Conservation (phyloP, 2,888 invertebrate species). For the Coelinius sp. region DNA sequence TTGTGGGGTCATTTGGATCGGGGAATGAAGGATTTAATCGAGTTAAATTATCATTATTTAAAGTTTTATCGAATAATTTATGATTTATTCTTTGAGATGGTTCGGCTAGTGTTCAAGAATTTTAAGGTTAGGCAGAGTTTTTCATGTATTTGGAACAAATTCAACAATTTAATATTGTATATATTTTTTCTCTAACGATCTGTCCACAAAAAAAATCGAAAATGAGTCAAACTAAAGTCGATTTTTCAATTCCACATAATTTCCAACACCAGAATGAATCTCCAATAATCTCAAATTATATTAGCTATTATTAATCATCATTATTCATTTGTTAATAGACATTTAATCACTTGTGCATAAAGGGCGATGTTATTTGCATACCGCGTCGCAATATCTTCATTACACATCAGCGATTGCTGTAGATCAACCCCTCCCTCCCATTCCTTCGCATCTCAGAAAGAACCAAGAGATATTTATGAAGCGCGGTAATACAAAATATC, state of each 20-base stretch:
- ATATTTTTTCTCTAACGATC: too few relatives aligned
- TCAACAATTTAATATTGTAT: too few relatives aligned
- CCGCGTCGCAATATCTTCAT: constrained; percentile 65
- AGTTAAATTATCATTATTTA: neutral
- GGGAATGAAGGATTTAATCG: constrained; percentile 26
- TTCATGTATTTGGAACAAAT: too few relatives aligned
- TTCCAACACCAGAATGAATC: too few relatives aligned
- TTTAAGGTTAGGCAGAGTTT: too few relatives aligned
- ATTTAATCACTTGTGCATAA: neutral
- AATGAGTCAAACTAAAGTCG: too few relatives aligned
- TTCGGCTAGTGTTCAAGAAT: too few relatives aligned
- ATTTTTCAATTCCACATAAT: too few relatives aligned
- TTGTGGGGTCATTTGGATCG: neutral
- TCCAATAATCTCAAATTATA: too few relatives aligned
- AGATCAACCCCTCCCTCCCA: constrained; percentile 53
- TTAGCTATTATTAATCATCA: neutral
- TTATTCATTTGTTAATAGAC: neutral
- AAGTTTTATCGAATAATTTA: neutral
- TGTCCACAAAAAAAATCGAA: too few relatives aligned
- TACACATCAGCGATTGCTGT: constrained; percentile 58
- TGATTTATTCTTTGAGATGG: too few relatives aligned
- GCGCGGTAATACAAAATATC: constrained; percentile 35
- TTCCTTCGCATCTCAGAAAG: constrained; percentile 46
- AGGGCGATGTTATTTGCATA: constrained; percentile 62
- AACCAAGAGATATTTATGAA: constrained; percentile 60